Evolutionary conservation across 2,797 vertebrate genomes (phyloP).

Genomic region (Microhierax caerulescens): DNA sequence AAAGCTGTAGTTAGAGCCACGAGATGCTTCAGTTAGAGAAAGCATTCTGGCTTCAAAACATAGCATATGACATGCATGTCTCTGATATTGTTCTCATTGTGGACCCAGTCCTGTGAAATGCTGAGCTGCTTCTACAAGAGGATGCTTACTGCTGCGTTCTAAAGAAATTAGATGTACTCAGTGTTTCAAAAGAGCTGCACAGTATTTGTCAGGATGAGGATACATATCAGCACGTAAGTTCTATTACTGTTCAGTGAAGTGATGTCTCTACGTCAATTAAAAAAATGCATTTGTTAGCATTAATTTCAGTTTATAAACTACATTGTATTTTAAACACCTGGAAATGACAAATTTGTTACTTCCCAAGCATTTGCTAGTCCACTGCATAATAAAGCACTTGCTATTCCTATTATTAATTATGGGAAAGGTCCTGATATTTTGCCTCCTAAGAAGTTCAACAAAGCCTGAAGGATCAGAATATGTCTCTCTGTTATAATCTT

Average conservation of each 20-base stretch:
- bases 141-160: background rate
- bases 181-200: background rate
- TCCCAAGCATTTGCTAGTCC: background rate
- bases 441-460: background rate
- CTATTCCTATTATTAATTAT: background rate
- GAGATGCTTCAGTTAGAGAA: background rate
- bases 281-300: background rate
- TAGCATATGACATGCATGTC: background rate
- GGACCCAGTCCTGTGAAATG: background rate
- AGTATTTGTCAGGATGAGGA: background rate
- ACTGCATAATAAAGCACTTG: background rate
- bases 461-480: background rate
- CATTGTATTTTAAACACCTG: background rate
- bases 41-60: constrained; percentile 9
- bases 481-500: background rate
- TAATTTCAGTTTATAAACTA: constrained; percentile 3
- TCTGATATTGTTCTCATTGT: background rate
- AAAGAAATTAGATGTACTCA: background rate
- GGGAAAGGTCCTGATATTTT: background rate
- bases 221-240: background rate
- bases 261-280: background rate
- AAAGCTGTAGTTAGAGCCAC: background rate
- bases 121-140: background rate
- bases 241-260: background rate
- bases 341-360: background rate